These are phyloP conservation scores for Caenorhabditis plicata DNA, from an alignment of 2,888 invertebrate species.

Conservation along the genomic window DNA sequence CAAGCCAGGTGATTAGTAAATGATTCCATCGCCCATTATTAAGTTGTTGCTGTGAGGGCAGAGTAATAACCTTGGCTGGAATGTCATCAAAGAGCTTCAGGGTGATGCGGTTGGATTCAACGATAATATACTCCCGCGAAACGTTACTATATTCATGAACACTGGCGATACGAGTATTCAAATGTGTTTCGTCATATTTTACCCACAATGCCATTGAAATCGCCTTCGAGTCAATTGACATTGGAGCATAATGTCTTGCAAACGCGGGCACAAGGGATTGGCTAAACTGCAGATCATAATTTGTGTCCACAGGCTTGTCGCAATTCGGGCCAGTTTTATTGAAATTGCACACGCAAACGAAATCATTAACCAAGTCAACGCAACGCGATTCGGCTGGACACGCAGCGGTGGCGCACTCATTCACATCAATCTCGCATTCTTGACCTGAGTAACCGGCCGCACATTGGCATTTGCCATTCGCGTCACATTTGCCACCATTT, in stretches of 20 bases:
- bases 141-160: constrained; percentile 67
- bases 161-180: constrained; percentile 86
- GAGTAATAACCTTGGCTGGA: constrained; percentile 32
- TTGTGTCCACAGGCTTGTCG: constrained; percentile 89
- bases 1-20: constrained; percentile 90
- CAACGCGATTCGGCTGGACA: constrained; percentile 60
- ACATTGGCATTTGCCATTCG: constrained; percentile 75
- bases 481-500: constrained; percentile 62
- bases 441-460: constrained; percentile 72
- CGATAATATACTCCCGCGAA: constrained; percentile 70
- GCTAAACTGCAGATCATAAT: constrained; percentile 93
- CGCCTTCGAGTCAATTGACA: constrained; percentile 72
- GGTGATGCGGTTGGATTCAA: constrained; percentile 10
- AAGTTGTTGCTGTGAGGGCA: constrained; percentile 69
- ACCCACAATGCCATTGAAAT: constrained; percentile 94
- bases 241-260: constrained; percentile 88
- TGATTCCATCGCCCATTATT: constrained; percentile 93
- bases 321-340: constrained; percentile 94
- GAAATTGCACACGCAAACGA: constrained; percentile 94
- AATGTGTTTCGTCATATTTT: constrained; percentile 78
- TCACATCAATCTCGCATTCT: constrained; percentile 61
- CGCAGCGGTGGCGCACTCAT: constrained; percentile 61
- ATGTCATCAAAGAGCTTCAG: constrained; percentile 15
- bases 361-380: constrained; percentile 72
- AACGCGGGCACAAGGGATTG: constrained; percentile 82